These are phyloP conservation scores for Sarotherodon lohbergeri DNA, from an alignment of 2,113 vertebrate species.

Conservation along the genomic window DNA sequence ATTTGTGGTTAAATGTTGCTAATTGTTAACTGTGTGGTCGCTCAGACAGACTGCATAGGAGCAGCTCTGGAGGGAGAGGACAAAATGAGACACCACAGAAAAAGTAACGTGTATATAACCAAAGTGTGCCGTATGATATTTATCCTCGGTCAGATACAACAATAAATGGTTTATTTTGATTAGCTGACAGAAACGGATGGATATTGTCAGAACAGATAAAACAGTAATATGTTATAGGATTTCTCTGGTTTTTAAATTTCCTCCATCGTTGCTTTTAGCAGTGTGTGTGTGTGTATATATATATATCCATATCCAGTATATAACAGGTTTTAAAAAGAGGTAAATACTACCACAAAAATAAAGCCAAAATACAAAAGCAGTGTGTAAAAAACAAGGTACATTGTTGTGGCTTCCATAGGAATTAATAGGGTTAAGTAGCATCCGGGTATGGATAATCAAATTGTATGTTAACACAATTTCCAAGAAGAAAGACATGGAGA, in stretches of 20 bases:
- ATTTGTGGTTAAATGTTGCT: not conserved
- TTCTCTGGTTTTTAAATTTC: not conserved
- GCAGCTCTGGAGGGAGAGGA: not conserved
- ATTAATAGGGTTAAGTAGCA: not conserved
- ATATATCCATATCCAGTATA: not conserved
- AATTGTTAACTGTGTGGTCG: not conserved
- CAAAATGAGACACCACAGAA: not conserved
- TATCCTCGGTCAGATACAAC: not conserved
- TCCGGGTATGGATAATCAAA: not conserved
- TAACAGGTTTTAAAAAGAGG: not conserved
- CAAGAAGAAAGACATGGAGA: fast-evolving
- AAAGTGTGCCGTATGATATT: not conserved
- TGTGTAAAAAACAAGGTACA: not conserved
- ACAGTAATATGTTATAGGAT: not conserved
- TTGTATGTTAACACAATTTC: not conserved
- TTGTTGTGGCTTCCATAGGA: not conserved
- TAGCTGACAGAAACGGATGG: not conserved
- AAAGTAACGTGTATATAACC: not conserved
- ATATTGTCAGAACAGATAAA: not conserved
- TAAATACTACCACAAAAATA: not conserved
- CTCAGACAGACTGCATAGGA: not conserved
- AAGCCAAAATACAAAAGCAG: not conserved
- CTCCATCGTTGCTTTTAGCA: not conserved
- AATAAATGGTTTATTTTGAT: not conserved
- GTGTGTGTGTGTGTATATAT: too few species aligned